Percentiles rank a stretch among this genome's conserved stretches.
These are phyloP conservation scores for Pristiophorus japonicus DNA, from an alignment of 2,113 vertebrate genomes.

Conservation along the genomic window DNA sequence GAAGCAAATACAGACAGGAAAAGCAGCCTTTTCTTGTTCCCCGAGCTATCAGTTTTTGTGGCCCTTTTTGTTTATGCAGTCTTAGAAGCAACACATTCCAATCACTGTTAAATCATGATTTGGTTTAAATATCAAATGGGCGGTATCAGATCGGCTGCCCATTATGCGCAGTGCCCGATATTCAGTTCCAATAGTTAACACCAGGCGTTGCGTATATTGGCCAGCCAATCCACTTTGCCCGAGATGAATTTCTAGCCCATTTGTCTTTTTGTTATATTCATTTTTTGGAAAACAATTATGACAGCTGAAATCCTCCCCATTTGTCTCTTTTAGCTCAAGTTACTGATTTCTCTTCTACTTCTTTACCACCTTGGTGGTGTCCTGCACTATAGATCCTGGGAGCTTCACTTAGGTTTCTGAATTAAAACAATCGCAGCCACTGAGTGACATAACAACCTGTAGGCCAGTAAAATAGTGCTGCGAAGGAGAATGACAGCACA, in stretches of 20 bases:
- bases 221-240: too few relatives aligned
- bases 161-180: too few relatives aligned
- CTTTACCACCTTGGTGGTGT: neutral
- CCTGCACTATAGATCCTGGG: neutral
- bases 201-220: too few relatives aligned
- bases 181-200: too few relatives aligned
- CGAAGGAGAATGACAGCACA: neutral
- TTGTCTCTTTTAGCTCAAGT: neutral
- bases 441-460: neutral
- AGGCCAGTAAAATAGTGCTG: neutral
- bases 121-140: too few relatives aligned
- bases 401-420: neutral
- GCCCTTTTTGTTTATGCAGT: neutral
- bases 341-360: neutral
- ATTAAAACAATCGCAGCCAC: neutral
- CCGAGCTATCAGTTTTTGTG: neutral
- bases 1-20: too few relatives aligned
- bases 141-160: too few relatives aligned
- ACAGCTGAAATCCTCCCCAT: neutral
- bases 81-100: neutral
- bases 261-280: too few relatives aligned
- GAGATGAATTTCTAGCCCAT: too few relatives aligned
- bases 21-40: neutral
- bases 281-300: too few relatives aligned
- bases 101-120: neutral